Evolutionary conservation across 2,888 invertebrate genomes (phyloP).

Genomic region (Argynnis bischoffii): DNA sequence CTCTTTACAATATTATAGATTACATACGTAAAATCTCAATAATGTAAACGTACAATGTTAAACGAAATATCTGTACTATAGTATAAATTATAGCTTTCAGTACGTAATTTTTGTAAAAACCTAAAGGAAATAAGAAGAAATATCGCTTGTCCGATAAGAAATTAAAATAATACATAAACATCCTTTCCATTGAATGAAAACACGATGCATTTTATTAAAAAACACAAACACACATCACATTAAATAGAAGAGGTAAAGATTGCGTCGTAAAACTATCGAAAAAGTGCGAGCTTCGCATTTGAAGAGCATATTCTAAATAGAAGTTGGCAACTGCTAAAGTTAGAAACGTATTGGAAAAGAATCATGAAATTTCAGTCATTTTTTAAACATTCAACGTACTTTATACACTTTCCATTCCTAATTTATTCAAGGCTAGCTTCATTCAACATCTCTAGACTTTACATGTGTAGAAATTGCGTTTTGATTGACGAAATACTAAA

Average conservation of each 20-base stretch:
- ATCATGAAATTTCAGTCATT: slow-evolving; percentile 4
- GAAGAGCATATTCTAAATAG: slow-evolving; percentile 70
- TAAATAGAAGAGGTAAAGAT: slow-evolving; percentile 13
- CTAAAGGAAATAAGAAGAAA: slow-evolving; percentile 5
- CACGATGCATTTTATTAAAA: slow-evolving; percentile 11
- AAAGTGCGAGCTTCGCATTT: slow-evolving; percentile 75
- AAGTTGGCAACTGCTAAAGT: slow-evolving; percentile 38
- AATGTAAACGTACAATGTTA: too few species aligned
- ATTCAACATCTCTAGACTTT: too few species aligned
- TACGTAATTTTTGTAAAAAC: slow-evolving; percentile 7
- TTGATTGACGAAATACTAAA: too few species aligned
- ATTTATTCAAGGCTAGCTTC: too few species aligned
- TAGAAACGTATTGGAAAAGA: slow-evolving; percentile 47
- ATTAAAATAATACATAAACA: slow-evolving; percentile 11
- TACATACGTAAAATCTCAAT: too few species aligned
- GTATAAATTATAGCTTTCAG: not conserved
- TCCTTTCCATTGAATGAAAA: slow-evolving; percentile 17
- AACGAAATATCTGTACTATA: not conserved
- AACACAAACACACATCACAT: slow-evolving; percentile 17
- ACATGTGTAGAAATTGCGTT: too few species aligned
- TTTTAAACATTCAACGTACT: not conserved
- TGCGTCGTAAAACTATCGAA: slow-evolving; percentile 40
- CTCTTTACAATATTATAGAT: too few species aligned
- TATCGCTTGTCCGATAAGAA: not conserved
- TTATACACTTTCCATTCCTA: too few species aligned